Base-by-base conservation (phyloP, 2,797 vertebrate species). In the Prionace glauca region DNA sequence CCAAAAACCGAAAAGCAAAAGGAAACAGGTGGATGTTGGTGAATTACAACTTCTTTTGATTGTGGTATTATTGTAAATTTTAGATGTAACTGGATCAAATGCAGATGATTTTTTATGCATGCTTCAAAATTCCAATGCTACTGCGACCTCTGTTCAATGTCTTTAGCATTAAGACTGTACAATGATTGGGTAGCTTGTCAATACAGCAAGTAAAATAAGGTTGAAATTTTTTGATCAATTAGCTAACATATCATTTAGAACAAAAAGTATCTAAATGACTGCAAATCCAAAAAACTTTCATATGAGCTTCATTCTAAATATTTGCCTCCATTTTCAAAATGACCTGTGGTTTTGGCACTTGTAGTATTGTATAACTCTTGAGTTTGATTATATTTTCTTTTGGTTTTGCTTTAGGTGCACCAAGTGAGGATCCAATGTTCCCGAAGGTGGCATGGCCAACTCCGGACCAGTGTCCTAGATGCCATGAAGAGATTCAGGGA, bases 361-460 rank as follows among this genome's bases (percentile, higher is more conserved):
- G 7, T 36, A 36, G 22, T 36, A 22, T 41, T 69, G n/a, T 41
- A 10, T 62, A 32, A 90, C 56, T 90, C 1, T 45, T 88, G 86
- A 18, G 32, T 50, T 88, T 88, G 72, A 65, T 65, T 69, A 20
- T 69, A 18, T 69, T 24, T 45, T 84, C 5, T 84, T 24, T 24
- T 95, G 22, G 62, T 56, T 67, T 56, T 86, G 16, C 41, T 41
- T n/a, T 65, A 99, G 99, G 99, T 3, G 98, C 98, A 18, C 97
- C 98, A 87, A 99, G 98, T 0, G 99, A 99, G 92, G 99, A 99
- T 96, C 98, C 99, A 1, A 97, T 97, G 96, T 99, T 98, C 96
- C 99, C 98, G 1, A 99, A 99, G 96, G 97, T 97, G 0, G 98
- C 98, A 0, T 99, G 99, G 99, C 99, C 99, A 0, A 98, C 98